Evolutionary conservation across 2,113 vertebrate genomes (phyloP).

Genomic region (Amblyopsis rosae): DNA sequence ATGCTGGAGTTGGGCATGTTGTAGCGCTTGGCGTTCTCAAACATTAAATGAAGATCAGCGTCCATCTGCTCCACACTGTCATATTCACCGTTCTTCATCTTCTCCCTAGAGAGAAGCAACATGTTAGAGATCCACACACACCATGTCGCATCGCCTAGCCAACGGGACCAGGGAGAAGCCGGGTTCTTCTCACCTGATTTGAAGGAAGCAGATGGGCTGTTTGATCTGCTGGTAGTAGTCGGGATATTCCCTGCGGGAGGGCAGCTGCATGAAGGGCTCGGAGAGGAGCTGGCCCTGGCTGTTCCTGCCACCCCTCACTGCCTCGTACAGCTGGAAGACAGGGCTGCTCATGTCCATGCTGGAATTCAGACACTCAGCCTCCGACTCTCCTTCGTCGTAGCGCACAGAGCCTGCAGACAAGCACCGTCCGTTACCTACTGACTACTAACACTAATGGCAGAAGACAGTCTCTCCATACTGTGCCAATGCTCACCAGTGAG

Average conservation of each 20-base stretch:
- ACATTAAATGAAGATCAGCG: constrained; percentile 90
- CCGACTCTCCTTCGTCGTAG: constrained; percentile 92
- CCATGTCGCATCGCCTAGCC: neutral
- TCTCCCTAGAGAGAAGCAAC: constrained; percentile 77
- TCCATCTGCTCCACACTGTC: constrained; percentile 93
- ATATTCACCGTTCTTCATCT: constrained; percentile 93
- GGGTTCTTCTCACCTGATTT: constrained; percentile 83
- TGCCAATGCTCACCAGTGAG: constrained; percentile 81
- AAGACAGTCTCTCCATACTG: neutral
- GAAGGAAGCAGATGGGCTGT: constrained; percentile 89
- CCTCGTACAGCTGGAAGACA: constrained; percentile 94
- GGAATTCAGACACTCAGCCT: constrained; percentile 92
- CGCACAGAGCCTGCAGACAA: constrained; percentile 74
- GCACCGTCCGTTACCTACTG: neutral
- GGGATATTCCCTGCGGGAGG: constrained; percentile 94
- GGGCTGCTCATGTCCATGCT: constrained; percentile 91
- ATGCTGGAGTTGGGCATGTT: constrained; percentile 97
- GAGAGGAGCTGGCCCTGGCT: constrained; percentile 93
- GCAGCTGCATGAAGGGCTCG: constrained; percentile 94
- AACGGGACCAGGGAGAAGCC: neutral
- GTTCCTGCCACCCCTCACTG: constrained; percentile 89
- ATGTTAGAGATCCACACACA: neutral
- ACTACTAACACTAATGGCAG: neutral
- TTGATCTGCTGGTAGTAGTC: constrained; percentile 99
- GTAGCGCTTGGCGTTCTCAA: constrained; percentile 98